Base-by-base conservation (phyloP, 2,888 invertebrate genomes). In the Philhelius pedissequus region DNA sequence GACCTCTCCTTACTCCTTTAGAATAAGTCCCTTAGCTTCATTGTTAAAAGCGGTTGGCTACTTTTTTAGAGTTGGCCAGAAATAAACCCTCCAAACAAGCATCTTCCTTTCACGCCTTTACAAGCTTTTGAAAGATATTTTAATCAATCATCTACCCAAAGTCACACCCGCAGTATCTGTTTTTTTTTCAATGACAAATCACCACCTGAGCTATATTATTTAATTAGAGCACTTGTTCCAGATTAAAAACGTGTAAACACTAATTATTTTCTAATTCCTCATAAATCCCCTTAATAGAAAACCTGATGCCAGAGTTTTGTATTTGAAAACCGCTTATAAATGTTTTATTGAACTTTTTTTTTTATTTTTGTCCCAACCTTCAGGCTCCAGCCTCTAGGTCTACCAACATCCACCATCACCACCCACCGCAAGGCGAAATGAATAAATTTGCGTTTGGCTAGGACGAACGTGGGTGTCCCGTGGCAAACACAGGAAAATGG, bases 221-320 rank as follows among this genome's bases (percentile, higher is more conserved):
- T 64, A 79, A 83, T 70, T 79, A 79, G 50, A 79, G 50, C 64
- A 20, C 69, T 52, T 40, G 68, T 74, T 74, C 48, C 56, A 56
- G 66, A 60, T 79, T 70, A 79, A 54, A 54, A 76, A 32, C 66
- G 45, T 45, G 54, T 52, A 30, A 66, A 79, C 68, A 68, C 13
- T 64, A 80, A 76, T 80, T 62, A 84, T 68, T 52, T 76, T 76
- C 80, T 84, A 84, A 80, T 64, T 75, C 56, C 64, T 48, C 38
- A 48, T 64, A 78, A 74, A 54, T 73, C 74, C 48, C 35, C 27
- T 32, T 60, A 71, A 84, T 74, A 78, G 69, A 74, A 83, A 43
- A 22, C 43, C 45, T 38, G 54, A 64, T 3, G 50, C 35, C 32
- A 3, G 2, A 45, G 9, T 25, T 66, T 15, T 35, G n/a, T 9